phyloP scores from a whole-genome alignment of 2,888 invertebrate genomes.

The Drosophila affinis region DNA sequence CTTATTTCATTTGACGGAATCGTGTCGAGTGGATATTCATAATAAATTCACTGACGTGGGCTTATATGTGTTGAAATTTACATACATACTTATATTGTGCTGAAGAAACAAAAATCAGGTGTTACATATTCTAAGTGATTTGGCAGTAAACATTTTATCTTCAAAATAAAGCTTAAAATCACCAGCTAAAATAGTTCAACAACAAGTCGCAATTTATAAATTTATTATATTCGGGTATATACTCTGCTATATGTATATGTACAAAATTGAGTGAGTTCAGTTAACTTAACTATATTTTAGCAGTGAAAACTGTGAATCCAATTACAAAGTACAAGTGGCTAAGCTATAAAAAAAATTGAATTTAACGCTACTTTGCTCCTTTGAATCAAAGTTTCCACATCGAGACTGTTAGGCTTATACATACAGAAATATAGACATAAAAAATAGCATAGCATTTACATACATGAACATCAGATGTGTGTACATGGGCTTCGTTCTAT shows the following conservation, averaged over 20 bases:
- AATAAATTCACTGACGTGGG: constrained; percentile 84
- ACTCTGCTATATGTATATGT: neutral
- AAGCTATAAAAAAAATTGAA: no score
- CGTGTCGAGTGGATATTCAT: constrained; percentile 85
- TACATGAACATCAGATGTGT: no score
- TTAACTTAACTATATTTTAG: neutral
- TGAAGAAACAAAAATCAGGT: constrained; percentile 69
- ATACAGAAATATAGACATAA: no score
- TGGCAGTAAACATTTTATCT: constrained; percentile 60
- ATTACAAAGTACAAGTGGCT: neutral
- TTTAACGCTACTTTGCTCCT: neutral
- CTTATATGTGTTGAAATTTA: constrained; percentile 79
- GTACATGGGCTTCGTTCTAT: no score
- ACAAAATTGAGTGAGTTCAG: constrained; percentile 24
- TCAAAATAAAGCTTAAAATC: constrained; percentile 43
- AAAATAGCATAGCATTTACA: no score
- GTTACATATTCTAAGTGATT: constrained; percentile 71
- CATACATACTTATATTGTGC: constrained; percentile 74
- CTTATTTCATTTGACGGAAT: constrained; percentile 85
- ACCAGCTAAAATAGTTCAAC: neutral
- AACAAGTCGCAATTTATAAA: neutral
- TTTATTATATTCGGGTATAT: neutral
- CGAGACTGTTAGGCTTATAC: no score
- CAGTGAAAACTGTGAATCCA: neutral
- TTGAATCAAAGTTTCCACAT: neutral